Conservation (phyloP, 2,888 invertebrate genomes). For the Oxyscelio sp. region DNA sequence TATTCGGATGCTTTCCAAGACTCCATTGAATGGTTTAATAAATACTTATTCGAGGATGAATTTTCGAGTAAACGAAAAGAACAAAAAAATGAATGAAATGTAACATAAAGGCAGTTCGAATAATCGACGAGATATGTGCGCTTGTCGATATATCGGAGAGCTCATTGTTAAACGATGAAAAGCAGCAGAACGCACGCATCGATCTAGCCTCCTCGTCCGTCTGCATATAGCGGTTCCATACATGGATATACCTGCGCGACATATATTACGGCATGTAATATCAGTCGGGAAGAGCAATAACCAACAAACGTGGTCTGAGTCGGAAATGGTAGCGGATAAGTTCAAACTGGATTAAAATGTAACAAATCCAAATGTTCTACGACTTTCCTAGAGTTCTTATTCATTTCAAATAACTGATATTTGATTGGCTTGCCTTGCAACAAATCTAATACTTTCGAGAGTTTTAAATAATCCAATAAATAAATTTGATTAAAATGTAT, state of each 20-base stretch:
- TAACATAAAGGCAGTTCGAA: constrained; percentile 58
- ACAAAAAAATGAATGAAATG: constrained; percentile 44
- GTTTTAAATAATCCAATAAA: too few species aligned
- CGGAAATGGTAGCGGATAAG: constrained; percentile 50
- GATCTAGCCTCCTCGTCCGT: constrained; percentile 69
- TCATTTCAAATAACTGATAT: constrained; percentile 19
- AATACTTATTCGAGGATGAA: constrained; percentile 28
- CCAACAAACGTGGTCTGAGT: constrained; percentile 60
- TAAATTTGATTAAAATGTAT: too few species aligned
- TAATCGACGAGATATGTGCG: constrained; percentile 70
- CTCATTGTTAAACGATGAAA: constrained; percentile 75
- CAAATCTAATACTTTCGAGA: neutral
- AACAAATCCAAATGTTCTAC: constrained; percentile 38
- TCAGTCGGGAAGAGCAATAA: constrained; percentile 73
- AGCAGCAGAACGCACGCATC: constrained; percentile 69
- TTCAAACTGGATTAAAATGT: constrained; percentile 46
- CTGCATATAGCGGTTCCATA: constrained; percentile 72
- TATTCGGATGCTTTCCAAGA: neutral
- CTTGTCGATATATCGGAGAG: constrained; percentile 70
- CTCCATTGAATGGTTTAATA: constrained; percentile 42
- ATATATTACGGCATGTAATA: constrained; percentile 76
- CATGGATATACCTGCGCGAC: constrained; percentile 68
- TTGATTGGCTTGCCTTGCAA: constrained; percentile 5
- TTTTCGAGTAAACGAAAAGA: constrained; percentile 35
- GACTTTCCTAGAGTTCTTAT: constrained; percentile 27